These are phyloP conservation scores for Dryoscopus gambensis DNA, from an alignment of 2,113 vertebrate species.

Conservation along the genomic window DNA sequence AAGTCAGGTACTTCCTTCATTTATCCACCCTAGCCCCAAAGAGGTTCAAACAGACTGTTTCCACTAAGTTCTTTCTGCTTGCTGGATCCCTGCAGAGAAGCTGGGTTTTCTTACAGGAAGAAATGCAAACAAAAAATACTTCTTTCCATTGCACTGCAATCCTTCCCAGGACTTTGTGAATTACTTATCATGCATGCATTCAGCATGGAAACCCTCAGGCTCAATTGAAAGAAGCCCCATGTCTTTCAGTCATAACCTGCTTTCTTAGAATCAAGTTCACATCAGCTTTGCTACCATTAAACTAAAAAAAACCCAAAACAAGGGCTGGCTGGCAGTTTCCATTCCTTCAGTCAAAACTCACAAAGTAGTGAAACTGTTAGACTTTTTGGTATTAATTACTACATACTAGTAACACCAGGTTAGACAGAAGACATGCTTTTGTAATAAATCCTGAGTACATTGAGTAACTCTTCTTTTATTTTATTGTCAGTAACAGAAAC, in stretches of 20 bases:
- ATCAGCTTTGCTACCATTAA: not conserved
- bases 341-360: not conserved
- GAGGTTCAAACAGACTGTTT: not conserved
- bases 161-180: not conserved
- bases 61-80: not conserved
- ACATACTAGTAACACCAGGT: not conserved
- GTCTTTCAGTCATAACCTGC: not conserved
- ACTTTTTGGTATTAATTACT: not conserved
- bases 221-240: not conserved
- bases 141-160: not conserved
- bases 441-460: not conserved
- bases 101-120: not conserved
- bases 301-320: not conserved
- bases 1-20: not conserved
- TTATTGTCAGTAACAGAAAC: constrained; percentile 62
- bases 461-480: not conserved
- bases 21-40: not conserved
- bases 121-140: not conserved
- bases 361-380: not conserved
- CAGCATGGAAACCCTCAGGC: not conserved
- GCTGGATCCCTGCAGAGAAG: not conserved
- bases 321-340: not conserved
- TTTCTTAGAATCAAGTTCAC: not conserved
- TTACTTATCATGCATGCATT: not conserved
- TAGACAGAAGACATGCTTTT: not conserved